Evolutionary conservation across 2,888 invertebrate genomes (phyloP).

Genomic region (Heliconius cydno): DNA sequence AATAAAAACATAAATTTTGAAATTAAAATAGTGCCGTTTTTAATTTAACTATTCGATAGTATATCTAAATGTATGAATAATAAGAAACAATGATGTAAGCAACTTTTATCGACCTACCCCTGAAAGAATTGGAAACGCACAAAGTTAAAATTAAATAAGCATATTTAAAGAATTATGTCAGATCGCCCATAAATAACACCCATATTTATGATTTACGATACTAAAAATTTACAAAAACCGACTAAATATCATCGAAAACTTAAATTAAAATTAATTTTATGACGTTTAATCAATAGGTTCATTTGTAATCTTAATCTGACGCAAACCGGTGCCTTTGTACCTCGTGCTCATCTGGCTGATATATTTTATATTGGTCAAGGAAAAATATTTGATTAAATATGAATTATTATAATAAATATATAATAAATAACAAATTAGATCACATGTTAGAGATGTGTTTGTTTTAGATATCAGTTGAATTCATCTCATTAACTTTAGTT

Average conservation of each 20-base stretch:
- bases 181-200: neutral
- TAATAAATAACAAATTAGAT: conserved; percentile 48
- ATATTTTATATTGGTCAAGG: conserved; percentile 24
- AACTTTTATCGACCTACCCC: neutral
- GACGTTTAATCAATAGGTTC: conserved; percentile 26
- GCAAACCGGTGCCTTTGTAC: conserved; percentile 28
- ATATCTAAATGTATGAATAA: neutral
- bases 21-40: no score
- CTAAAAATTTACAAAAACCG: neutral
- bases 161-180: neutral
- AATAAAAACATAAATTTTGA: no score
- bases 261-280: conserved; percentile 14
- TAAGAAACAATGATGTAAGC: neutral
- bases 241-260: conserved; percentile 1
- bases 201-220: conserved; percentile 14
- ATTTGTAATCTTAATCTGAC: conserved; percentile 19
- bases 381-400: conserved; percentile 24
- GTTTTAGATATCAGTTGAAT: conserved; percentile 45
- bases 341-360: conserved; percentile 4
- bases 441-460: conserved; percentile 41
- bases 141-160: neutral
- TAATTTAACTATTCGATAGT: no score
- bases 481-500: conserved; percentile 31
- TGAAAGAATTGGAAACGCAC: neutral
- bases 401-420: conserved; percentile 43